Evolutionary conservation across 2,888 invertebrate species (phyloP), one percentile per base, ranked within the genome.

Genomic region (Rugalucina vietnamica): DNA sequence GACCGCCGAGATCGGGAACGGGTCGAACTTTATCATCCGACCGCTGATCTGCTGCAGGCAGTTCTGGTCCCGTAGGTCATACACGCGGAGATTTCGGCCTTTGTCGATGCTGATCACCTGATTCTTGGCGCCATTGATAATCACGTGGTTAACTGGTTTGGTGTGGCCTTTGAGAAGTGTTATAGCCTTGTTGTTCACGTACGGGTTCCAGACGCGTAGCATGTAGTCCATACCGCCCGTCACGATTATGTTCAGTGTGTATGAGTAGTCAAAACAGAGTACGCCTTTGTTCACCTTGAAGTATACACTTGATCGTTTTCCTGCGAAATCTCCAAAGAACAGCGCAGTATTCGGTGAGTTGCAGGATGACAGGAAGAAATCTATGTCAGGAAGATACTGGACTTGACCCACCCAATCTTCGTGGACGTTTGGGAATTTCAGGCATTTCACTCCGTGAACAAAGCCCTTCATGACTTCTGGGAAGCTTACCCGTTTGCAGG

Each of bases 151-250:
- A 88, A 98, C 96, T 18, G 97, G 92, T 81, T 91, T 91, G 3
- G 81, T 88, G 81, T 92, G 92, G 29, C 90, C 90, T 97, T 60
- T 95, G 95, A 97, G 95, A 21, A 96, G 95, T 14, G 96, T 96
- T 65, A 95, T 96, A 0, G 97, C 96, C 91, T 97, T 96, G 74
- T 95, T 95, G 0, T 97, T 96, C n/a, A 97, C 96, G 93, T 97
- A 97, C 0, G 97, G 96, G 95, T 97, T 97, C 98, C 98, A 98
- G 76, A 97, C 95, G 50, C 97, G 96, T 36, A 97, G 96, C 76
- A 96, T 93, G 90, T 97, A 97, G 95, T 98, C 98, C 10, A 97
- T 96, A 4, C 98, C 97, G 0, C 97, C 98, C 0, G 95, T 94
- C 2, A 93, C 93, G 49, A 95, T 90, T 14, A 94, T 89, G 84